Conservation (phyloP, 2,888 invertebrate genomes). For the Zeuzera pyrina region DNA sequence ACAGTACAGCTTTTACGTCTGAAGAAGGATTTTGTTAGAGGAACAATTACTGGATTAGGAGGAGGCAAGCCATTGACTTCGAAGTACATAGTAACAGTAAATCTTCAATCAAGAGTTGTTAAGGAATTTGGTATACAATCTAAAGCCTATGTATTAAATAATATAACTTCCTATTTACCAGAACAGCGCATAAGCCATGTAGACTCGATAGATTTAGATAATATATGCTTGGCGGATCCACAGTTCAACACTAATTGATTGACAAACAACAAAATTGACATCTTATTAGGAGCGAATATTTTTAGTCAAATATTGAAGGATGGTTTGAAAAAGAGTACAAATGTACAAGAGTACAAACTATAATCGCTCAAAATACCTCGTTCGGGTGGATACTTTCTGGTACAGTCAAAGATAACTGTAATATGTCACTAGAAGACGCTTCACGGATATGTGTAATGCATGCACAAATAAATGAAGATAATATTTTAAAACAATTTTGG, state of each 20-base stretch:
- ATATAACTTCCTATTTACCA: conserved; percentile 11
- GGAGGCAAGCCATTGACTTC: conserved; percentile 2
- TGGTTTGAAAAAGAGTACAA: conserved; percentile 6
- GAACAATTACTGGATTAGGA: conserved; percentile 14
- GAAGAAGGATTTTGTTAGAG: conserved; percentile 11
- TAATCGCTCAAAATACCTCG: conserved; percentile 13
- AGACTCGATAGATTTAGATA: conserved; percentile 4
- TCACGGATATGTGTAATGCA: conserved; percentile 4
- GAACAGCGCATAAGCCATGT: conserved; percentile 1
- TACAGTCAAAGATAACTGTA: not conserved
- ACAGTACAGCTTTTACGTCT: conserved; percentile 16
- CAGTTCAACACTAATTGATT: conserved; percentile 5
- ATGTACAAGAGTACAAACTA: too few species aligned
- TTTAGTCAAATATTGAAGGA: conserved; percentile 7
- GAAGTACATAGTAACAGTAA: conserved; percentile 12
- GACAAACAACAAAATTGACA: conserved; percentile 9
- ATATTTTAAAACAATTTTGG: conserved; percentile 13
- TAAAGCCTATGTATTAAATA: conserved; percentile 14
- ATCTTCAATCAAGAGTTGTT: conserved; percentile 11
- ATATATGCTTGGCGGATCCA: conserved; percentile 10
- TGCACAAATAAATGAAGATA: conserved; percentile 6
- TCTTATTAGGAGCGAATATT: conserved; percentile 9
- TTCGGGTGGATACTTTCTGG: conserved; percentile 19
- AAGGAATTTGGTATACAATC: conserved; percentile 6
- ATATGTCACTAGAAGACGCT: not conserved